These are phyloP conservation scores for Chiridota heheva DNA, from an alignment of 35 echinoderm and acorn worm species.

Conservation along the genomic window DNA sequence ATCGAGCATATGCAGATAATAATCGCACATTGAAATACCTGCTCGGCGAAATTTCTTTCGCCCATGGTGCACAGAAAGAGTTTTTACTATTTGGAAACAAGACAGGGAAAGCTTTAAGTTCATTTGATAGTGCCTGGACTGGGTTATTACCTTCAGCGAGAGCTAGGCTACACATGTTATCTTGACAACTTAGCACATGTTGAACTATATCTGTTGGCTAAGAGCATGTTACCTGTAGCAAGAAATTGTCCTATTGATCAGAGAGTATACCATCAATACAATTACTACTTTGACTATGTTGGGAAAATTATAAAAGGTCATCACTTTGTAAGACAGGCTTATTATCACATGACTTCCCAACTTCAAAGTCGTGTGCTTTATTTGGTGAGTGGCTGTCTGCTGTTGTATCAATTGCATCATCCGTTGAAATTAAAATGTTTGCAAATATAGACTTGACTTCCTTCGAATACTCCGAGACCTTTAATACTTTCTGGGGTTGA, in stretches of 20 bases:
- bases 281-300: conserved; percentile 1
- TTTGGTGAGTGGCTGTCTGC: not conserved
- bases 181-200: conserved; percentile 49
- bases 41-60: conserved; percentile 28
- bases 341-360: not conserved
- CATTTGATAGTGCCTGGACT: conserved; percentile 41
- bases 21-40: conserved; percentile 50
- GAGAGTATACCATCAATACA: not conserved
- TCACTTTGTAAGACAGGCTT: not conserved
- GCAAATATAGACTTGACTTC: conserved; percentile 9
- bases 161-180: conserved; percentile 57
- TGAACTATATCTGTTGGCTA: conserved; percentile 62
- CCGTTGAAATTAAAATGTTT: conserved; percentile 13
- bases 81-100: conserved; percentile 41
- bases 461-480: not conserved
- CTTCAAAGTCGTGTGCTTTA: not conserved
- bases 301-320: not conserved
- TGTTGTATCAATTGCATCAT: not conserved
- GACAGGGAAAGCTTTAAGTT: conserved; percentile 47
- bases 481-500: conserved; percentile 16
- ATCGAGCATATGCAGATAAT: conserved; percentile 59
- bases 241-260: not conserved
- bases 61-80: conserved; percentile 37
- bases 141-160: conserved; percentile 78
- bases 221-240: conserved; percentile 32